A percentile compares a stretch with the other conserved stretches of the same genome.
These are phyloP conservation scores for Fabriciana adippe DNA, from an alignment of 2,888 invertebrate genomes.

Conservation along the genomic window DNA sequence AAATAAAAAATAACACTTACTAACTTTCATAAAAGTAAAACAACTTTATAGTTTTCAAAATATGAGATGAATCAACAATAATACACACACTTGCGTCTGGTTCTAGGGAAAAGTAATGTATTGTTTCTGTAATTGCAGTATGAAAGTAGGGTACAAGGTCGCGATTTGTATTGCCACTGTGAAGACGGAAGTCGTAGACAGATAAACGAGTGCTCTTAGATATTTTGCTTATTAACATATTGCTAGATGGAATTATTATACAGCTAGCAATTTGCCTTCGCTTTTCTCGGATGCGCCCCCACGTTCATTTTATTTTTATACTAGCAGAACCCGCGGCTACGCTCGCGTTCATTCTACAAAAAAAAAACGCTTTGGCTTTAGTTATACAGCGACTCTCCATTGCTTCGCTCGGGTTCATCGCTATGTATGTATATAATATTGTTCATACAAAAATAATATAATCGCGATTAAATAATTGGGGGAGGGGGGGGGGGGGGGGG, in stretches of 20 bases:
- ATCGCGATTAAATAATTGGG: too few relatives aligned
- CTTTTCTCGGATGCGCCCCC: background rate
- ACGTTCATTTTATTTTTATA: background rate
- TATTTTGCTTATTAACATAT: conserved; percentile 36
- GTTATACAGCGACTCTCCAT: too few relatives aligned
- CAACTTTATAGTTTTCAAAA: too few relatives aligned
- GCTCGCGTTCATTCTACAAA: too few relatives aligned
- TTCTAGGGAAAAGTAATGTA: conserved; percentile 42
- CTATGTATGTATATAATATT: too few relatives aligned
- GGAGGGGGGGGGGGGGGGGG: too few relatives aligned
- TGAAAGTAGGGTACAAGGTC: conserved; percentile 63
- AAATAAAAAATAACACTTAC: too few relatives aligned
- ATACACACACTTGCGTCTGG: conserved; percentile 20
- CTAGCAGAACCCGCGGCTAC: too few relatives aligned
- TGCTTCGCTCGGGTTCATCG: too few relatives aligned
- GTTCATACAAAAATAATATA: too few relatives aligned
- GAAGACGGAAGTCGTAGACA: conserved; percentile 47
- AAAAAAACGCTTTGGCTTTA: too few relatives aligned
- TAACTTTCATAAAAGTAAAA: too few relatives aligned
- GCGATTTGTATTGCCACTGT: conserved; percentile 46
- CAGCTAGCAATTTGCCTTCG: background rate
- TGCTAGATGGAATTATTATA: conserved; percentile 8
- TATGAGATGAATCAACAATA: background rate
- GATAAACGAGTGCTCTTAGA: conserved; percentile 40
- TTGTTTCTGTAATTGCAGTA: conserved; percentile 55